phyloP scores from a whole-genome alignment of 2,888 invertebrate genomes.

The Xylota sylvarum region DNA sequence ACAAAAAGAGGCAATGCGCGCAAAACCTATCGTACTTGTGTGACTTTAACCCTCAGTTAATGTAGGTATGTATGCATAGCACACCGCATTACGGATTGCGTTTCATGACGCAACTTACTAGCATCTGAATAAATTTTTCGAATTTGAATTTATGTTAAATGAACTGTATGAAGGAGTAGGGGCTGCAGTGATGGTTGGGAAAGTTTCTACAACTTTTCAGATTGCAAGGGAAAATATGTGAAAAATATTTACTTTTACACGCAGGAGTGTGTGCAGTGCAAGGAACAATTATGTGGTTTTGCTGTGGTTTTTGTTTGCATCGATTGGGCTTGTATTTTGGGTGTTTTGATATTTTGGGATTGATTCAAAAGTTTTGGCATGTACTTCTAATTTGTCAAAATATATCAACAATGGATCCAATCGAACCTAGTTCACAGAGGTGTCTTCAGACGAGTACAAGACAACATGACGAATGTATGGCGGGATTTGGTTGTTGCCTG shows the following conservation, averaged over 20 bases:
- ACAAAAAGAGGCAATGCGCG: neutral
- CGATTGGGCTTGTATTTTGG: neutral
- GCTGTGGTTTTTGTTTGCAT: slow-evolving; percentile 1
- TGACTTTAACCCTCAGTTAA: slow-evolving; percentile 26
- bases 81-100: slow-evolving; percentile 26
- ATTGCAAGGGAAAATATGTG: slow-evolving; percentile 21
- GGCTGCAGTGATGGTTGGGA: slow-evolving; percentile 21
- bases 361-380: no score
- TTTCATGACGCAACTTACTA: slow-evolving; percentile 44
- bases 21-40: slow-evolving; percentile 3
- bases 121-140: slow-evolving; percentile 53
- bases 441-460: no score
- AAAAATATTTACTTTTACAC: slow-evolving; percentile 39
- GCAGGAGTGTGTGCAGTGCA: neutral
- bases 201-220: slow-evolving; percentile 30
- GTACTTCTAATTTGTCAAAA: no score
- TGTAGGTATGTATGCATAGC: no score
- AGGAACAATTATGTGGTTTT: slow-evolving; percentile 7
- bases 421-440: no score
- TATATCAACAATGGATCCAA: no score
- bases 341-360: neutral
- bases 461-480: no score
- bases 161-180: neutral
- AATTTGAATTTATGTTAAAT: slow-evolving; percentile 26
- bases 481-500: no score